Conservation (phyloP, 1,140 invertebrate species). For the Pseudomyrmex gracilis region DNA sequence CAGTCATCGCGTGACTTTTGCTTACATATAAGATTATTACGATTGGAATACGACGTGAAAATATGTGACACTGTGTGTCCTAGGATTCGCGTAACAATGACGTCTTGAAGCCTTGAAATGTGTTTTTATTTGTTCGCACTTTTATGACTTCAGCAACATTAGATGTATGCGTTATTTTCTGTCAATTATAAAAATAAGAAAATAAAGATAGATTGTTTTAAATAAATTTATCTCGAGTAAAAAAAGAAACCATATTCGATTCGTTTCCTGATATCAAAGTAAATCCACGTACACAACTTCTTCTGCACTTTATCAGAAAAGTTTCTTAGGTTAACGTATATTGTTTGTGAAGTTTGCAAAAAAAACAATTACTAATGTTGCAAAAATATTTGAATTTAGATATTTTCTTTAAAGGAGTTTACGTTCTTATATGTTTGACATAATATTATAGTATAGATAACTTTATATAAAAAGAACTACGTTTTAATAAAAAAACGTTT, state of each 20-base stretch:
- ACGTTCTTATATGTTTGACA: background rate
- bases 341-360: background rate
- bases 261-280: background rate
- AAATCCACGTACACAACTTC: background rate
- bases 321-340: background rate
- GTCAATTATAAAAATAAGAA: too few relatives aligned
- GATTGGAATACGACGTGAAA: background rate
- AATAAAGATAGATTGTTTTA: background rate
- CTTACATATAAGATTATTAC: background rate
- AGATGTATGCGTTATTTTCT: too few relatives aligned
- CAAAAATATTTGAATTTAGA: background rate
- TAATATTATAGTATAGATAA: too few relatives aligned
- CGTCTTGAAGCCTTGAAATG: slow-evolving; percentile 21
- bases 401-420: slow-evolving; percentile 6
- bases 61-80: slow-evolving; percentile 18
- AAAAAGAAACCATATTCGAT: background rate
- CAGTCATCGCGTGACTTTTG: slow-evolving; percentile 14
- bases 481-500: too few relatives aligned
- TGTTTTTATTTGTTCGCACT: slow-evolving; percentile 19
- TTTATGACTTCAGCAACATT: slow-evolving; percentile 19
- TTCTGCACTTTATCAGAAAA: background rate
- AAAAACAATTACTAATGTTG: background rate
- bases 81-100: slow-evolving; percentile 23
- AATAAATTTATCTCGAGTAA: background rate
- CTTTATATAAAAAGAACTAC: too few relatives aligned